phyloP scores from a whole-genome alignment of 2,797 vertebrate genomes.

The Danio tinwini region DNA sequence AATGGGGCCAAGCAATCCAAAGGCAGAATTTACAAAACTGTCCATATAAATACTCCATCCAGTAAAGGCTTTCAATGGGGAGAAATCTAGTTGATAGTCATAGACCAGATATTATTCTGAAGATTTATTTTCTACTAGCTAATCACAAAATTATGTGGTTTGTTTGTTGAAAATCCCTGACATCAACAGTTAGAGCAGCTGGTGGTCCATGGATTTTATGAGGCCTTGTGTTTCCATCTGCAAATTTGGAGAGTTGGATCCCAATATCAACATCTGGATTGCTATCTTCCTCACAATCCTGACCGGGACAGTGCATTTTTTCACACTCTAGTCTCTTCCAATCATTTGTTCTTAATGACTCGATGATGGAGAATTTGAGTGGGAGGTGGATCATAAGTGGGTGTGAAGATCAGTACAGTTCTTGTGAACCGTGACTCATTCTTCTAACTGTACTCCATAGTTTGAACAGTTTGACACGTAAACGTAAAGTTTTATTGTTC shows the following conservation, averaged over 20 bases:
- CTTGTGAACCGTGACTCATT: background rate
- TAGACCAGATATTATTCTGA: background rate
- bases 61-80: background rate
- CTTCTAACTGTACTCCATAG: background rate
- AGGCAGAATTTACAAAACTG: too few species aligned
- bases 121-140: background rate
- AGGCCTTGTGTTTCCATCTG: conserved; percentile 39
- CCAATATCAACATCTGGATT: conserved; percentile 37
- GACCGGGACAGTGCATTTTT: conserved; percentile 40
- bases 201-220: conserved; percentile 8
- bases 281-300: conserved; percentile 30
- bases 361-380: conserved; percentile 30
- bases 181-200: conserved; percentile 11
- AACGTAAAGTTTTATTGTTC: background rate
- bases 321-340: conserved; percentile 27
- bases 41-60: background rate
- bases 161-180: conserved; percentile 14
- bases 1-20: too few species aligned
- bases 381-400: conserved; percentile 30
- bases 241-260: conserved; percentile 34
- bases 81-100: background rate
- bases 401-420: conserved; percentile 17
- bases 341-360: conserved; percentile 42
- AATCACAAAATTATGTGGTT: conserved; percentile 1
- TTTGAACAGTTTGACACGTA: background rate